phyloP scores from a whole-genome alignment of 2,797 vertebrate genomes.

The Enteromius unitaeniatus region DNA sequence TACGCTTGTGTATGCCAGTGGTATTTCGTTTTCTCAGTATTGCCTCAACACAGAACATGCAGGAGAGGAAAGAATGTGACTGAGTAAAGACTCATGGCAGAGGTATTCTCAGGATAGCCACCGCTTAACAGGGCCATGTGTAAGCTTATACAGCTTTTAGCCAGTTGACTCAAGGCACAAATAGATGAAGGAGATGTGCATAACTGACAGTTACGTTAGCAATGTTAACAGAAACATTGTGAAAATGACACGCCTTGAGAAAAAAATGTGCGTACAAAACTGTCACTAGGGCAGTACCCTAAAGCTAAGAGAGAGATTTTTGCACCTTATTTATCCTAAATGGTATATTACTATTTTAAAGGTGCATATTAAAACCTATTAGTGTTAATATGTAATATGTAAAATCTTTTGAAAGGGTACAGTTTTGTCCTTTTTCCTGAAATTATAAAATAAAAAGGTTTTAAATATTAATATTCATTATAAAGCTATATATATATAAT shows the following conservation, averaged over 20 bases:
- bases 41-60: background rate
- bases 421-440: no score
- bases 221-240: background rate
- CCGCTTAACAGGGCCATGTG: background rate
- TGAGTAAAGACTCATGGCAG: background rate
- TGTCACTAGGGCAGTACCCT: background rate
- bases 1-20: background rate
- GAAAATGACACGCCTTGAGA: background rate
- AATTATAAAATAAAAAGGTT: no score
- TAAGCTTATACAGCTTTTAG: background rate
- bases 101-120: constrained; percentile 1
- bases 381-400: no score
- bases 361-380: no score
- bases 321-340: background rate
- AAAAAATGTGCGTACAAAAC: background rate
- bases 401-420: no score
- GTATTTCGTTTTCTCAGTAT: constrained; percentile 16
- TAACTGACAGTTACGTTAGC: background rate
- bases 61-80: constrained; percentile 10
- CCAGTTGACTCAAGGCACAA: background rate
- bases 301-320: background rate
- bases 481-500: no score
- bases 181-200: background rate
- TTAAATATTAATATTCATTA: no score
- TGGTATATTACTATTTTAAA: background rate